These are phyloP conservation scores for Megalops cyprinoides DNA, from an alignment of 2,797 vertebrate genomes.

Conservation along the genomic window DNA sequence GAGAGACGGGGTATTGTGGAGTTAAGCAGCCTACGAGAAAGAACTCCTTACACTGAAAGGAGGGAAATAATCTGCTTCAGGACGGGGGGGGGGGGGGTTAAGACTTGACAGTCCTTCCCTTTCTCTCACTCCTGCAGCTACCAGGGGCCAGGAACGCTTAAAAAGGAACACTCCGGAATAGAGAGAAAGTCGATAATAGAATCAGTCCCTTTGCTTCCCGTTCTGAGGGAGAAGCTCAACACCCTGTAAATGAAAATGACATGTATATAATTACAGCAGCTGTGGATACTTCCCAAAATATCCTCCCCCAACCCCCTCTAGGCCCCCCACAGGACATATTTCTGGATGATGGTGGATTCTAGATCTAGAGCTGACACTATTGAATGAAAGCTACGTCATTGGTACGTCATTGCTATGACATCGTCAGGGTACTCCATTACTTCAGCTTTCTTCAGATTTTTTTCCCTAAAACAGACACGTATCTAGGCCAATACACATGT, in stretches of 20 bases:
- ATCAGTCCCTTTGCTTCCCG: constrained; percentile 63
- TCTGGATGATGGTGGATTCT: too few species aligned
- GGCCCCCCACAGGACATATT: too few species aligned
- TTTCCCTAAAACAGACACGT: background rate
- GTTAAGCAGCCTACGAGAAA: constrained; percentile 70
- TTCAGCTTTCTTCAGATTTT: background rate
- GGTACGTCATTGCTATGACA: background rate
- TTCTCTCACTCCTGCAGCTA: constrained; percentile 64
- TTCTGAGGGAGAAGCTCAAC: constrained; percentile 41
- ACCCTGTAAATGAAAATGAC: background rate
- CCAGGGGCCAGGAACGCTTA: constrained; percentile 71
- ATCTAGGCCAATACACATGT: background rate
- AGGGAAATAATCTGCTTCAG: constrained; percentile 64
- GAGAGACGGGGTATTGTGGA: constrained; percentile 58
- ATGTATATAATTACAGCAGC: background rate
- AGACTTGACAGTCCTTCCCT: constrained; percentile 65
- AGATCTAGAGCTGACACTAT: background rate
- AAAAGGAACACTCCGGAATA: constrained; percentile 61
- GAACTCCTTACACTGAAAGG: constrained; percentile 57
- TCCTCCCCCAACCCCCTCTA: too few species aligned
- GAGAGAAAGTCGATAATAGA: constrained; percentile 24
- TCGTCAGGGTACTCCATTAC: background rate
- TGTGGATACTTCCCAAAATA: background rate
- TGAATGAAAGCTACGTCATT: background rate
- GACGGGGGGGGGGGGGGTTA: constrained; percentile 55